Evolutionary conservation across 1,140 invertebrate species (phyloP).

Genomic region (Drosophila gunungcola): DNA sequence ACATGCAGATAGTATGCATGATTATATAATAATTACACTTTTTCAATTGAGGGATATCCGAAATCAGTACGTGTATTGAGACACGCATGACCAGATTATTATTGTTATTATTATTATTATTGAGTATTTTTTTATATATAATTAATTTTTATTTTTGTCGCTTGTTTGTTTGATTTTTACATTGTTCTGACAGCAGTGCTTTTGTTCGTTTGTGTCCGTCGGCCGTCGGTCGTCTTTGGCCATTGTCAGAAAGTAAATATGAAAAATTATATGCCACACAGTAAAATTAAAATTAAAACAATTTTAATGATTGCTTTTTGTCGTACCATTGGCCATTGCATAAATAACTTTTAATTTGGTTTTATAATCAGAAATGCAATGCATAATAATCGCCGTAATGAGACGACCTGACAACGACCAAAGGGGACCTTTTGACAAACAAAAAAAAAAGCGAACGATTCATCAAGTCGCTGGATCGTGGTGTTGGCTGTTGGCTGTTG

Average conservation of each 20-base stretch:
- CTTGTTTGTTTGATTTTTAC: constrained; percentile 63
- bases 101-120: constrained; percentile 63
- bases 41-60: constrained; percentile 54
- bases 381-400: constrained; percentile 81
- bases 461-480: constrained; percentile 36
- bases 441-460: constrained; percentile 28
- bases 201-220: constrained; percentile 16
- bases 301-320: constrained; percentile 60
- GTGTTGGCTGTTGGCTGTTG: background rate
- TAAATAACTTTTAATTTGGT: constrained; percentile 79
- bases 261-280: constrained; percentile 63
- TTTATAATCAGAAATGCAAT: constrained; percentile 77
- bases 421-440: too few relatives aligned
- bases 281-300: constrained; percentile 51
- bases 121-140: constrained; percentile 59
- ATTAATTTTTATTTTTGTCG: constrained; percentile 54
- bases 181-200: constrained; percentile 33
- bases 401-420: constrained; percentile 64
- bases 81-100: constrained; percentile 61
- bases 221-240: constrained; percentile 14
- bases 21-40: constrained; percentile 75
- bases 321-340: constrained; percentile 46
- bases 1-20: constrained; percentile 30
- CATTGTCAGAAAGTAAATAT: constrained; percentile 67
- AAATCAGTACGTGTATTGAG: constrained; percentile 55